phyloP scores from a whole-genome alignment of 2,888 invertebrate species.

The Dynastes grantii region DNA sequence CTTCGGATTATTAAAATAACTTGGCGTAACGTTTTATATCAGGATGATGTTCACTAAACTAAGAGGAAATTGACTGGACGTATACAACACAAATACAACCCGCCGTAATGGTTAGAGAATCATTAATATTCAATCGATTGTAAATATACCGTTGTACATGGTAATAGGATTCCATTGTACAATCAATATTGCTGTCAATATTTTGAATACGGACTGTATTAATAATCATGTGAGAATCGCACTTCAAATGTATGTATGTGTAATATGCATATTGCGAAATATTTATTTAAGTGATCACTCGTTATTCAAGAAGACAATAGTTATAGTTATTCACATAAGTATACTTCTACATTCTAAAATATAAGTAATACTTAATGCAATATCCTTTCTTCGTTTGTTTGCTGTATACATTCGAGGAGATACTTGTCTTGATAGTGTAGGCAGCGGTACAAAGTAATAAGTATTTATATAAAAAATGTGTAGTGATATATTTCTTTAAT shows the following conservation, averaged over 20 bases:
- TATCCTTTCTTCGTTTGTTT: no score
- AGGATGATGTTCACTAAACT: conserved; percentile 22
- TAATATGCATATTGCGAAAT: neutral
- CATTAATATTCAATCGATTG: conserved; percentile 56
- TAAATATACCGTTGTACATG: conserved; percentile 51
- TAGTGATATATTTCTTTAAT: no score
- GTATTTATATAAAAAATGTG: no score
- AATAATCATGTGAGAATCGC: neutral
- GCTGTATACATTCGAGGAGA: no score
- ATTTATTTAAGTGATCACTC: no score
- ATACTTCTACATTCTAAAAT: no score
- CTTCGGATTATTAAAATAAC: conserved; percentile 39
- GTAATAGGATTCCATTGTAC: conserved; percentile 9
- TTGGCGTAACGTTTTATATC: conserved; percentile 37
- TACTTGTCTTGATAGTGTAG: no score
- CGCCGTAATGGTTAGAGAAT: conserved; percentile 30
- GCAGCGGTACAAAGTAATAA: no score
- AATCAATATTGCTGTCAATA: conserved; percentile 37
- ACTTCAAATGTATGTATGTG: neutral
- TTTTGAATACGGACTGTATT: conserved; percentile 4
- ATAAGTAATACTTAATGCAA: no score
- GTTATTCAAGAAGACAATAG: no score
- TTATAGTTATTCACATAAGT: no score
- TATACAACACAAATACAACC: conserved; percentile 37
- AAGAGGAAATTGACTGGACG: conserved; percentile 31